Evolutionary conservation across 2,888 invertebrate species (phyloP), one percentile per base, ranked within the genome.

Genomic region (Sphaerophoria taeniata): DNA sequence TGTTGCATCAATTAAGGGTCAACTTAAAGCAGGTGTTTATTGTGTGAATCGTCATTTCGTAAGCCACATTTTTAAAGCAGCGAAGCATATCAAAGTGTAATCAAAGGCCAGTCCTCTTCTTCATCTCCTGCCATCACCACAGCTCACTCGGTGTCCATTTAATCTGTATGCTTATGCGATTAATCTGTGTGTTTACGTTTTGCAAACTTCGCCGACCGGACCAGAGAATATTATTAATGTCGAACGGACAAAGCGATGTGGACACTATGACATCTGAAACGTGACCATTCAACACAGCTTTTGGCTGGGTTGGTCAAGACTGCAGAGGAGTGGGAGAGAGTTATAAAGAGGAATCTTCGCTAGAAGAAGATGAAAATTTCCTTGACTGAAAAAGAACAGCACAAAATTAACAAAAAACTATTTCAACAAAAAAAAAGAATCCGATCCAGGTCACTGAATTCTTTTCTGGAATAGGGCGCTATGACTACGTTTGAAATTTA

Each of bases 171-270:
- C 65, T 51, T 58, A 16, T 79, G 49, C 74, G 79, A 83, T 79
- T 75, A 84, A 84, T 79, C n/a, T 79, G 74, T 71, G 6, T 79
- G 65, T 75, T 70, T 71, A 84, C 75, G 53, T 79, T 82, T 75
- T 71, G 80, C 51, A 61, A 72, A 49, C 72, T 60, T 33, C 24
- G 51, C 80, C 75, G 36, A 75, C 53, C 76, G 84, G 75, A 84
- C 80, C 84, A 63, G 49, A 71, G 80, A 74, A 75, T 71, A 75
- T 79, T 71, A 75, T 75, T 70, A 71, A 65, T 60, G 56, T 56
- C 55, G 63, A 49, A 47, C 67, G 65, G 72, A 82, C 82, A 82
- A 72, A 67, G 53, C 51, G 53, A 67, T 82, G 39, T 53, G 72
- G 67, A 72, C 80, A 51, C 65, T 84, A 75, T 80, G 84, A 58